phyloP scores from a whole-genome alignment of 2,888 invertebrate genomes.

The Melipona beecheii region DNA sequence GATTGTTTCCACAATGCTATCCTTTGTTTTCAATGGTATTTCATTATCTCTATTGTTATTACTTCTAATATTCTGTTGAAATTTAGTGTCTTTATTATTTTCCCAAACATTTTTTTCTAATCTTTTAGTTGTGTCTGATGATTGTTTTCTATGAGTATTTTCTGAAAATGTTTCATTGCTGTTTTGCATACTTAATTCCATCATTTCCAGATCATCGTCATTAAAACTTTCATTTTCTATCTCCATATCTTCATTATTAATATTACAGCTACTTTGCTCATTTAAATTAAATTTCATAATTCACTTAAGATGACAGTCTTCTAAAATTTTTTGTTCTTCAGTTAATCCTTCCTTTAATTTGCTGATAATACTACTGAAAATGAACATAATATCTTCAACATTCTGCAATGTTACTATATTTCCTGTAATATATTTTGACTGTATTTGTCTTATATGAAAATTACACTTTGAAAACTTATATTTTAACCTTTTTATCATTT shows the following conservation, averaged over 20 bases:
- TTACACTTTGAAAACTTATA: not conserved
- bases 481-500: not conserved
- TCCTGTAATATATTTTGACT: not conserved
- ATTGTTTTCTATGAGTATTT: not conserved
- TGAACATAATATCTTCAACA: not conserved
- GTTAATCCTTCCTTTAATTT: conserved; percentile 27
- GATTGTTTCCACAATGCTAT: not conserved
- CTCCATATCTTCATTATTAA: not conserved
- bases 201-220: not conserved
- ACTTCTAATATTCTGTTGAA: too few species aligned
- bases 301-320: not conserved
- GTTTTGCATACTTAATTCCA: not conserved
- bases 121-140: not conserved
- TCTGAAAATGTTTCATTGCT: not conserved
- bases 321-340: conserved; percentile 4
- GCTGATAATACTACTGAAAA: conserved; percentile 7
- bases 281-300: not conserved
- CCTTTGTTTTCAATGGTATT: not conserved
- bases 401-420: not conserved
- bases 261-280: not conserved
- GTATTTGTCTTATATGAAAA: not conserved
- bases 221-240: not conserved
- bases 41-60: not conserved
- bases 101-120: not conserved
- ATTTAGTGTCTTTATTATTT: not conserved